Conservation (phyloP, 2,888 invertebrate genomes). For the Pherbina coryleti region DNA sequence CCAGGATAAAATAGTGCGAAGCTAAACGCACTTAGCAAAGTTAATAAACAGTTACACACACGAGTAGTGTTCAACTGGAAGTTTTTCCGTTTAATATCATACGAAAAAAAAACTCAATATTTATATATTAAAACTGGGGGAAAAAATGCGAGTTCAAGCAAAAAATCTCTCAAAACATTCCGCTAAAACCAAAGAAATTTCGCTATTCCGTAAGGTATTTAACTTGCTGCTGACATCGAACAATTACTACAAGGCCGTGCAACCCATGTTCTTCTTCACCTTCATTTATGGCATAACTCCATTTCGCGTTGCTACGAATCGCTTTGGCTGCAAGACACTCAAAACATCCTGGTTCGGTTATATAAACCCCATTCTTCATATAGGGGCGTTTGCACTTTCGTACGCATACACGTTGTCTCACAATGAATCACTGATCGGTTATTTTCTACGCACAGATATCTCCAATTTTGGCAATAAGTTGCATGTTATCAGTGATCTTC, state of each 20-base stretch:
- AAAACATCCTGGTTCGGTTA: slow-evolving; percentile 41
- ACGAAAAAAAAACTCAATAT: neutral
- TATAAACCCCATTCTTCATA: slow-evolving; percentile 37
- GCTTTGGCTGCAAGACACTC: slow-evolving; percentile 40
- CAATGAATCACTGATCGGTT: slow-evolving; percentile 48
- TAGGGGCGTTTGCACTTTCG: slow-evolving; percentile 32
- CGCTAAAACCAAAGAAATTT: neutral
- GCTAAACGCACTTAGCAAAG: no score
- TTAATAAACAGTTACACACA: no score
- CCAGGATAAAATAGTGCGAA: no score
- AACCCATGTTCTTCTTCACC: slow-evolving; percentile 44
- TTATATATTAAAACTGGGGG: no score
- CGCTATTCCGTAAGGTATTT: slow-evolving; percentile 20
- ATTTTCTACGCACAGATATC: slow-evolving; percentile 47
- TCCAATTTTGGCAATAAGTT: slow-evolving; percentile 44
- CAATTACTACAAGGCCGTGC: slow-evolving; percentile 48
- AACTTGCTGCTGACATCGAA: slow-evolving; percentile 36
- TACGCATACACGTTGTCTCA: slow-evolving; percentile 39
- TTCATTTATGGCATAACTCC: slow-evolving; percentile 47
- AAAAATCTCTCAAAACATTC: neutral
- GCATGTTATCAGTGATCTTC: slow-evolving; percentile 38
- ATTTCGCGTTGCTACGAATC: slow-evolving; percentile 41
- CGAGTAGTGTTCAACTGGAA: no score
- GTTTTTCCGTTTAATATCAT: no score
- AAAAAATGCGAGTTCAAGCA: no score